Conservation (phyloP, 2,113 vertebrate genomes). For the Fukomys damarensis region DNA sequence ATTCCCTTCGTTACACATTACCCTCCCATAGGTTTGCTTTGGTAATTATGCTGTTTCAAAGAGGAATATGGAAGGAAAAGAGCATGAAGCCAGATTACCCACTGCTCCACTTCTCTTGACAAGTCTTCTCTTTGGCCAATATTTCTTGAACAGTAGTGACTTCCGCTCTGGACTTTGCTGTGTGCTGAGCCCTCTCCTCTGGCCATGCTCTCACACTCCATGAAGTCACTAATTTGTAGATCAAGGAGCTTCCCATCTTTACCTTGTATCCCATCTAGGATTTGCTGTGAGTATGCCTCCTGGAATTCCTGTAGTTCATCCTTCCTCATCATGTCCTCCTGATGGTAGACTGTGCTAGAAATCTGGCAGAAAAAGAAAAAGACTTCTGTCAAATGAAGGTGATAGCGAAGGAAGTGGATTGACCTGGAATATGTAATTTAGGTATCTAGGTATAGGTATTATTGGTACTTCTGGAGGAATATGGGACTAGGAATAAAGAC, state of each 20-base stretch:
- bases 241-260: neutral
- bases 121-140: neutral
- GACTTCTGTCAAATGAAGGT: neutral
- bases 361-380: neutral
- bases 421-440: neutral
- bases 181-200: neutral
- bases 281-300: neutral
- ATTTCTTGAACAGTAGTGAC: no score
- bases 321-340: neutral
- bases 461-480: rapidly evolving
- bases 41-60: neutral
- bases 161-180: neutral
- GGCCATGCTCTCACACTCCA: rapidly evolving
- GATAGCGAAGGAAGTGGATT: no score
- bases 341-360: neutral
- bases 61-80: neutral
- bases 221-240: neutral
- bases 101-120: neutral
- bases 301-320: neutral
- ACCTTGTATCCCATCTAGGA: neutral
- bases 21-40: neutral
- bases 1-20: neutral
- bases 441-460: rapidly evolving
- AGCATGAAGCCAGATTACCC: neutral
- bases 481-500: no score